These are phyloP conservation scores for Elgaria multicarinata DNA, from an alignment of 2,113 vertebrate species.

Conservation along the genomic window DNA sequence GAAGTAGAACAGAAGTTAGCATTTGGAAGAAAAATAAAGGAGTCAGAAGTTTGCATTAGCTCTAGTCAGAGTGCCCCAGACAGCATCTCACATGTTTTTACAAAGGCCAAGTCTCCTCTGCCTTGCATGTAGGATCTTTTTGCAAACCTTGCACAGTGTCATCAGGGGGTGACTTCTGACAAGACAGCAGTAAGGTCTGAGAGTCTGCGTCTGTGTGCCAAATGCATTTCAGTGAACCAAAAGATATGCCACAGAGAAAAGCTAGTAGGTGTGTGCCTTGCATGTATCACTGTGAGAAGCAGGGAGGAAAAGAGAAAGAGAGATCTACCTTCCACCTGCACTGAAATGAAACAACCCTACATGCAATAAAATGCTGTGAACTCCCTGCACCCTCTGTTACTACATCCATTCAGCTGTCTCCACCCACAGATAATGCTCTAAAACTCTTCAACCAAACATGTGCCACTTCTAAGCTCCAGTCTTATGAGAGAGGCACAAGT, in stretches of 20 bases:
- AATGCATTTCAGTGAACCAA: constrained; percentile 46
- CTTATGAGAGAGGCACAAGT: neutral
- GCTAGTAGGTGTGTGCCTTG: neutral
- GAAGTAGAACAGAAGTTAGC: neutral
- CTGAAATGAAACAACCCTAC: neutral
- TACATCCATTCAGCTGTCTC: neutral
- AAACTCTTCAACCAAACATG: neutral
- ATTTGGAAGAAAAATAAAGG: neutral
- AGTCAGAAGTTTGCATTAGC: neutral
- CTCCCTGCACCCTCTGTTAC: neutral
- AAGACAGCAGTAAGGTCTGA: constrained; percentile 8
- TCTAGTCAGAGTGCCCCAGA: constrained; percentile 14
- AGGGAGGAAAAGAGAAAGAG: neutral
- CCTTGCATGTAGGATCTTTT: neutral
- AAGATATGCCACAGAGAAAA: constrained; percentile 9
- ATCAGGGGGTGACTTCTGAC: constrained; percentile 28
- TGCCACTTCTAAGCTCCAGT: neutral
- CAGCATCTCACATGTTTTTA: neutral
- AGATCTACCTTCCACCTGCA: neutral
- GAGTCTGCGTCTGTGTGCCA: constrained; percentile 20
- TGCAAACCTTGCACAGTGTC: neutral
- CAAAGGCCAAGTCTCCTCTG: constrained; percentile 31
- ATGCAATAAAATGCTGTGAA: neutral
- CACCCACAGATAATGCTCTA: fast-evolving
- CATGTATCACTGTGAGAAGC: neutral